phyloP scores from a whole-genome alignment of 1,140 invertebrate species.

The Acromyrmex heyeri region DNA sequence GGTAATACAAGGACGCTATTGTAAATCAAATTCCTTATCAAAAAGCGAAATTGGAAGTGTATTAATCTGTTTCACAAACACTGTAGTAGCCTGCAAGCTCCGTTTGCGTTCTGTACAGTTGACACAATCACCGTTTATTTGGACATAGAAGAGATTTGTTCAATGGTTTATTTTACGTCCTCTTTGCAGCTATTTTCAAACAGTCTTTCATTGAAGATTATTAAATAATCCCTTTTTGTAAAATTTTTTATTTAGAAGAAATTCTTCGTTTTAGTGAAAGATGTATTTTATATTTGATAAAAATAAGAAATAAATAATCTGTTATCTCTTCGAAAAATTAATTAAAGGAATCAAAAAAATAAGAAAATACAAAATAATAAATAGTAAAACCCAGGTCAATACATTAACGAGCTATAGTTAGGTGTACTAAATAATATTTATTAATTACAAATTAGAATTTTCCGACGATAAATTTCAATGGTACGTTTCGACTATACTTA shows the following conservation, averaged over 20 bases:
- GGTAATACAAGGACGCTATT: background rate
- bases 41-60: constrained; percentile 42
- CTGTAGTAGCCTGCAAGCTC: background rate
- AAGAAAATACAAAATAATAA: background rate
- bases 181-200: background rate
- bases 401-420: too few relatives aligned
- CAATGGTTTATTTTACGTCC: constrained; percentile 6
- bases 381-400: too few relatives aligned
- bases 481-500: too few relatives aligned
- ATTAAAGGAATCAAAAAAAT: background rate
- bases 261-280: background rate
- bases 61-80: constrained; percentile 39
- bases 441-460: too few relatives aligned
- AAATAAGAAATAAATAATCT: background rate
- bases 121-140: constrained; percentile 33
- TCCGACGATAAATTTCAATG: too few relatives aligned
- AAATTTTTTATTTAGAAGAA: background rate
- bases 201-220: constrained; percentile 27
- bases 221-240: constrained; percentile 19
- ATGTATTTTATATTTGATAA: background rate
- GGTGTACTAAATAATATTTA: too few relatives aligned
- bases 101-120: background rate
- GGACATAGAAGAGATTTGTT: background rate
- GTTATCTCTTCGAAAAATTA: background rate
- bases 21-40: constrained; percentile 42